A percentile compares a stretch with the other conserved stretches of the same genome.
Conservation (phyloP, 1,140 invertebrate species). For the Muscidifurax raptorellus region DNA sequence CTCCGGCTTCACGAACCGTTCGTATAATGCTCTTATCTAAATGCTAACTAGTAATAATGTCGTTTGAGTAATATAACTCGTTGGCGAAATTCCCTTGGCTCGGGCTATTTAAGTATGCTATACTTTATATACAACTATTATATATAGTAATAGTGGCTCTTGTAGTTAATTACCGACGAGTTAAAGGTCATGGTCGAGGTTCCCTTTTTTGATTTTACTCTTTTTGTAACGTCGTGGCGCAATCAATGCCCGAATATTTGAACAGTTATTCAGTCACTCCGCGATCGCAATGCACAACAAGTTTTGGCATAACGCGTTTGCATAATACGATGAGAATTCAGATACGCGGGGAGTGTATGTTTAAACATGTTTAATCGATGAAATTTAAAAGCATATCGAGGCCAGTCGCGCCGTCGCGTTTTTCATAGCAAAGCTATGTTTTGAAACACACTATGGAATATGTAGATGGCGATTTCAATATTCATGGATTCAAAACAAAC, state of each 20-base stretch:
- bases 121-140: slow-evolving; percentile 33
- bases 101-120: slow-evolving; percentile 39
- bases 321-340: no score
- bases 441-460: not conserved
- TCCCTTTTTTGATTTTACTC: no score
- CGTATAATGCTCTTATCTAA: slow-evolving; percentile 60
- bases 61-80: slow-evolving; percentile 44
- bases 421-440: not conserved
- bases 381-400: not conserved
- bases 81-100: slow-evolving; percentile 19
- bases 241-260: no score
- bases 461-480: not conserved
- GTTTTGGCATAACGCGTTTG: no score
- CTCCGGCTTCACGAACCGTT: not conserved
- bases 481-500: not conserved
- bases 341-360: no score
- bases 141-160: no score
- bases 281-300: no score
- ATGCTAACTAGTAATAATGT: slow-evolving; percentile 61
- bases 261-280: no score
- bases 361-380: not conserved
- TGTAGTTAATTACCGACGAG: no score
- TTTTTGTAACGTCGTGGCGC: no score
- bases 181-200: no score
- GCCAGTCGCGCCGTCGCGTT: not conserved